These are phyloP conservation scores for Metaphire vulgaris DNA, from an alignment of 1,140 invertebrate species.

Conservation along the genomic window DNA sequence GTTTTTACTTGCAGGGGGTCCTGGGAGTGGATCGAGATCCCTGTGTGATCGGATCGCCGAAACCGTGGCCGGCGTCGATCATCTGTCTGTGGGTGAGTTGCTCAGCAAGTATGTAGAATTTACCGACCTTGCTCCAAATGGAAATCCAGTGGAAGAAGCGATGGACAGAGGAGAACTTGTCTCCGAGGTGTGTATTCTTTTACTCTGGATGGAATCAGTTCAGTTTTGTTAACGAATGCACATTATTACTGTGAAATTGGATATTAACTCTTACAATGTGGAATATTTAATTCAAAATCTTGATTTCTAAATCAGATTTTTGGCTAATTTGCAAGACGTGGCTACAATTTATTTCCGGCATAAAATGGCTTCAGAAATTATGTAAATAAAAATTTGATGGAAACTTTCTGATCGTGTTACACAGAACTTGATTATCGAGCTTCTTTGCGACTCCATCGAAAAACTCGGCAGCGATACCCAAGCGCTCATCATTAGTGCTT, in stretches of 20 bases:
- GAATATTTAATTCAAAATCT: too few species aligned
- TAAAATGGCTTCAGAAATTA: too few species aligned
- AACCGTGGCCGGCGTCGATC: slow-evolving; percentile 37
- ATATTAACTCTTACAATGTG: too few species aligned
- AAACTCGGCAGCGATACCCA: background rate
- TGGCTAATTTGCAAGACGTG: too few species aligned
- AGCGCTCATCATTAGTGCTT: background rate
- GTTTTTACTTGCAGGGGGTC: slow-evolving; percentile 41
- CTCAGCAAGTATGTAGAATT: slow-evolving; percentile 37
- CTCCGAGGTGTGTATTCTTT: slow-evolving; percentile 42
- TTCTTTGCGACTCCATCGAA: background rate
- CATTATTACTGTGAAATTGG: too few species aligned
- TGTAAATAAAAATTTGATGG: too few species aligned
- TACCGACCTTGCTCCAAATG: slow-evolving; percentile 41
- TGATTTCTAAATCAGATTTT: too few species aligned
- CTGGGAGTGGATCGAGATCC: slow-evolving; percentile 44
- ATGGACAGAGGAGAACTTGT: slow-evolving; percentile 45
- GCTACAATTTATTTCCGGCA: too few species aligned
- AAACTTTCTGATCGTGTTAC: too few species aligned
- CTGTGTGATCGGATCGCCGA: slow-evolving; percentile 38
- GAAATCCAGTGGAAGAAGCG: slow-evolving; percentile 39
- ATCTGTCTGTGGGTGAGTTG: slow-evolving; percentile 46
- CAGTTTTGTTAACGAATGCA: too few species aligned
- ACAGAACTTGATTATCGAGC: background rate
- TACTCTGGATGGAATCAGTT: too few species aligned